Base-by-base conservation (phyloP, 2,113 vertebrate species). In the Vulpes ferrilata region DNA sequence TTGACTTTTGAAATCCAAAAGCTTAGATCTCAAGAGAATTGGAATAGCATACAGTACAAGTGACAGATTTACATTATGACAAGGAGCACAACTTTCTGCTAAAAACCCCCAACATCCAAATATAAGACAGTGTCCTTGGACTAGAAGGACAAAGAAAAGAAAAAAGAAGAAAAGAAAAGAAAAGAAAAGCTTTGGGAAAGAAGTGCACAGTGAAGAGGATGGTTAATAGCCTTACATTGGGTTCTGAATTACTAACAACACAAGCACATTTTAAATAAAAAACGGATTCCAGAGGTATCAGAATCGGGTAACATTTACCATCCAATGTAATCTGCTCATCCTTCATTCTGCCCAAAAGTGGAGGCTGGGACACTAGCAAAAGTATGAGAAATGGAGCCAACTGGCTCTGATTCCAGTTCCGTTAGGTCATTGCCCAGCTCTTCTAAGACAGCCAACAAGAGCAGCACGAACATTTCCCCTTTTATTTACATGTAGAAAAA, bases 1-100 rank as follows among this genome's bases (percentile, higher is more conserved):
- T 60, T 93, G 32, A 65, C 64, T 95, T 96, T 16, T 48, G 32
- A 96, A 91, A 95, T 96, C 65, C 65, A 81, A 86, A 97, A 94
- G 7, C 60, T 60, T 76, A 48, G 15, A 81, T 82, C 35, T 95
- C 76, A 80, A 23, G 92, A 89, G 25, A 16, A n/a, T 88, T 73
- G 23, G n/a, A 32, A 81, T 74, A 71, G 5, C n/a, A 51, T 57
- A 20, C 22, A 88, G 25, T 55, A 35, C 32, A 25, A 94, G 30
- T 85, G 69, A 64, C 69, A 93, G 64, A 43, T 88, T 85, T 76
- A 55, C 19, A 81, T 65, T 62, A 78, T 69, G 35, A 81, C 32
- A 93, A 95, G 35, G 13, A 89, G 13, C 35, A 93, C 0, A 16
- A 5, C 4, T 80, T 90, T 83, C 62, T 86, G 22, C n/a, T 90